These are phyloP conservation scores for Drosophila fulvimacula DNA, from an alignment of 2,888 invertebrate genomes.

Conservation along the genomic window DNA sequence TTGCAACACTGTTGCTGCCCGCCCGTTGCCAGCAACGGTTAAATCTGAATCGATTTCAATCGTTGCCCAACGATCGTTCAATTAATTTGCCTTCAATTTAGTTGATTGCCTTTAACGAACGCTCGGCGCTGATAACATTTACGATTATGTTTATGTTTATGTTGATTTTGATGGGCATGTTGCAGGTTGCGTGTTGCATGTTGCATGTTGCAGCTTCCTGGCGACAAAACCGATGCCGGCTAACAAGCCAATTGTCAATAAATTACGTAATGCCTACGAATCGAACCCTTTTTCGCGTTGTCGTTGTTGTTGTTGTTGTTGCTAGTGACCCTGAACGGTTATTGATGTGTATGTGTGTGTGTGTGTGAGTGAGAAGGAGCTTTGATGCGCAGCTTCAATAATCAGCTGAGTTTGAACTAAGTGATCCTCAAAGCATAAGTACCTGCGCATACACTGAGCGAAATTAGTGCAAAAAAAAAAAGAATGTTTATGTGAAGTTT, in stretches of 20 bases:
- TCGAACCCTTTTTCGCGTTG: slow-evolving; percentile 46
- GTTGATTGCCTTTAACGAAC: slow-evolving; percentile 49
- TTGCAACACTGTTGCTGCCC: slow-evolving; percentile 21
- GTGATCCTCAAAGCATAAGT: slow-evolving; percentile 51
- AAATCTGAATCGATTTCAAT: slow-evolving; percentile 50
- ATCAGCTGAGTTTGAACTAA: slow-evolving; percentile 63
- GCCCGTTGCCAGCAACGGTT: slow-evolving; percentile 35
- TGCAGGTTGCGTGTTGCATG: neutral
- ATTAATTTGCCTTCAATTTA: slow-evolving; percentile 54
- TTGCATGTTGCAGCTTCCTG: slow-evolving; percentile 10
- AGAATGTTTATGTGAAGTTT: neutral
- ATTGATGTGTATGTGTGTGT: slow-evolving; percentile 16
- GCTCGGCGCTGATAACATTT: slow-evolving; percentile 14
- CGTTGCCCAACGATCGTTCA: slow-evolving; percentile 48
- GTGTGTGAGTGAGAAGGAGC: slow-evolving; percentile 25
- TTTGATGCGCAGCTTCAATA: slow-evolving; percentile 42
- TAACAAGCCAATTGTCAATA: slow-evolving; percentile 24
- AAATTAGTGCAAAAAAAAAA: slow-evolving; percentile 7
- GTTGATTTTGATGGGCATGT: neutral
- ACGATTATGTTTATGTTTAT: slow-evolving; percentile 22
- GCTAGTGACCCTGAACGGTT: slow-evolving; percentile 51
- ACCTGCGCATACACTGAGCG: slow-evolving; percentile 24
- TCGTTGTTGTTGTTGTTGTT: neutral
- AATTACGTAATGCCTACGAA: slow-evolving; percentile 49
- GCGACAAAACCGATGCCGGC: slow-evolving; percentile 41